Percentiles rank a stretch among this genome's conserved stretches.
These are phyloP conservation scores for Leucoraja ocellata DNA, from an alignment of 2,797 vertebrate species.

Conservation along the genomic window DNA sequence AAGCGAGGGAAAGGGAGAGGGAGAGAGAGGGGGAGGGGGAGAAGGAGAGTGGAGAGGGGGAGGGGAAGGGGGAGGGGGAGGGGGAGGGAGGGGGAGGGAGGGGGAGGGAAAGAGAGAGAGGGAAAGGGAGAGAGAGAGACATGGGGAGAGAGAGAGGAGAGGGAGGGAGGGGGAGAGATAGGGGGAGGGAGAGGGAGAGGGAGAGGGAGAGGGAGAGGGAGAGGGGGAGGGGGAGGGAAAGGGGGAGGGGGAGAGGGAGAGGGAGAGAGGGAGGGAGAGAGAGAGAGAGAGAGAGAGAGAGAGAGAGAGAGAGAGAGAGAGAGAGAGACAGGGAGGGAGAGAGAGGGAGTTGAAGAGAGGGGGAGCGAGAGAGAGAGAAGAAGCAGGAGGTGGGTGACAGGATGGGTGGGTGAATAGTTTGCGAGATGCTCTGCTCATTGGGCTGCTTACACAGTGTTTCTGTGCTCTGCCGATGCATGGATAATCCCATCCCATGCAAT, in stretches of 20 bases:
- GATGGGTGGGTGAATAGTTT: no score
- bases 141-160: no score
- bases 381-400: no score
- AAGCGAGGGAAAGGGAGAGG: background rate
- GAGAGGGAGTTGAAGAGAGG: background rate
- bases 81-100: constrained; percentile 20
- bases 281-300: no score
- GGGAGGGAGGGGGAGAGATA: constrained; percentile 11
- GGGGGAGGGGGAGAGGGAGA: background rate
- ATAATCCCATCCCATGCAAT: no score
- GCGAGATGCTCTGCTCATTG: no score
- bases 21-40: no score
- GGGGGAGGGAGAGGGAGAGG: constrained; percentile 32
- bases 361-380: background rate
- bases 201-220: background rate
- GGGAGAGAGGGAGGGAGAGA: constrained; percentile 30
- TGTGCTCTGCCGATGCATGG: no score
- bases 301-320: background rate
- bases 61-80: background rate
- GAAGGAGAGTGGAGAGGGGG: no score
- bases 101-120: background rate
- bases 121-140: no score
- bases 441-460: no score
- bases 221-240: background rate
- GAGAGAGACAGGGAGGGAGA: background rate